Evolutionary conservation across 1,140 invertebrate species (phyloP), one percentile per base, ranked within the genome.

Genomic region (Zaprionus vittiger): DNA sequence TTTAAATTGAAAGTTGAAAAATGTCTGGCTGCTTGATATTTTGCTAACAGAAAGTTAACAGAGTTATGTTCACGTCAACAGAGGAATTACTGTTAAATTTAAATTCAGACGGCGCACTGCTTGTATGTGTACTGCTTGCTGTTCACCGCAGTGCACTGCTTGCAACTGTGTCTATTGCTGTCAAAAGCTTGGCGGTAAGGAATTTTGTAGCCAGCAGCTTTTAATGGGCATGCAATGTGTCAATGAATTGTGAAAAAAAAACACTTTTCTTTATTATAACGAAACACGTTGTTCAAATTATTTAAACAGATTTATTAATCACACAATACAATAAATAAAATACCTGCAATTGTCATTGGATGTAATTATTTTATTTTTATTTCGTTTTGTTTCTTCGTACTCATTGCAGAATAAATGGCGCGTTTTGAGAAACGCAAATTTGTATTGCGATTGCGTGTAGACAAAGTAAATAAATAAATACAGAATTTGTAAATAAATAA

Each of bases 401-500:
- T 52, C 41, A 52, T 71, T 54, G 54, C 28, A 64, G 62, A 63
- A 41, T 69, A 57, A 72, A 71, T 77, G 67, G 61, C 71, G 55
- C 71, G 69, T 63, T 49, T 72, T 44, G 55, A 44, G 62, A 66
- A 66, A 73, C 56, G 69, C 68, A 77, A 31, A 41, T 41, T 24
- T 68, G 14, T 47, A 38, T 61, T 37, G 52, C 49, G 65, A 57
- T 67, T 81, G 66, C 59, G 72, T 68, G 60, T 73, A 69, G 64
- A 15, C 63, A 52, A 24, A 22, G 17, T 17, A 17, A 65, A 52
- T 69, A 77, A 82, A 83, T 79, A 83, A 83, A 83, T 81, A 90
- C 72, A 90, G 67, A 79, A 54, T 75, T 81, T 83, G 20, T 52
- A 76, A 89, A 90, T 89, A 89, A 90, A 90, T 85, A 89, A 73